Conservation (phyloP, 2,797 vertebrate genomes). For the Clangula hyemalis region DNA sequence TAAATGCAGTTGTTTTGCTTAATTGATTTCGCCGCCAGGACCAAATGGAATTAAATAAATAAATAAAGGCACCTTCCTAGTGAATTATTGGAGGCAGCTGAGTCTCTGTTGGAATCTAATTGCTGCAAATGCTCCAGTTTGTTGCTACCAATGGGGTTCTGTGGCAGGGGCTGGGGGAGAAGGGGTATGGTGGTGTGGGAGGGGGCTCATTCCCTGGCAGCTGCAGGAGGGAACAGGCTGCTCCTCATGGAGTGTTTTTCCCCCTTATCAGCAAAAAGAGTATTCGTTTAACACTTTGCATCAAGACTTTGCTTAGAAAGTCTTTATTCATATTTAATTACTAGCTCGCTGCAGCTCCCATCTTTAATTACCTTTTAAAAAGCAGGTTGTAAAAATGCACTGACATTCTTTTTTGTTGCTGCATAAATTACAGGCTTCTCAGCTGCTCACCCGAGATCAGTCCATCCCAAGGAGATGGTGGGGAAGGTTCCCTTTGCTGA, state of each 20-base stretch:
- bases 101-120: slow-evolving; percentile 74
- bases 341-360: slow-evolving; percentile 68
- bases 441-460: neutral
- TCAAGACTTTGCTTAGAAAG: slow-evolving; percentile 78
- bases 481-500: neutral
- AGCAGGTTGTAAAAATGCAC: slow-evolving; percentile 75
- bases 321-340: slow-evolving; percentile 84
- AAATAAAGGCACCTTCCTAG: slow-evolving; percentile 53
- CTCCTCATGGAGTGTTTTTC: slow-evolving; percentile 69
- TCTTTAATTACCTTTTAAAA: slow-evolving; percentile 83
- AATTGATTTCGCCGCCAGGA: slow-evolving; percentile 78
- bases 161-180: slow-evolving; percentile 17
- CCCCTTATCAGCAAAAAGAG: slow-evolving; percentile 74
- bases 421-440: slow-evolving; percentile 61
- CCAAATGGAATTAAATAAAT: slow-evolving; percentile 43
- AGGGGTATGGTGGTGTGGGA: slow-evolving; percentile 20
- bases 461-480: neutral
- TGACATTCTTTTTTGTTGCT: slow-evolving; percentile 63
- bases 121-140: slow-evolving; percentile 64
- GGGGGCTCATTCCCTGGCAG: slow-evolving; percentile 63
- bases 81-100: slow-evolving; percentile 67
- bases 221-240: slow-evolving; percentile 69
- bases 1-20: slow-evolving; percentile 79
- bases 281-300: slow-evolving; percentile 67
- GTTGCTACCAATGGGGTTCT: slow-evolving; percentile 65